Percentiles rank a stretch among this genome's conserved stretches.
Evolutionary conservation across 2,113 vertebrate genomes (phyloP).

Genomic region (Dromaius novaehollandiae): DNA sequence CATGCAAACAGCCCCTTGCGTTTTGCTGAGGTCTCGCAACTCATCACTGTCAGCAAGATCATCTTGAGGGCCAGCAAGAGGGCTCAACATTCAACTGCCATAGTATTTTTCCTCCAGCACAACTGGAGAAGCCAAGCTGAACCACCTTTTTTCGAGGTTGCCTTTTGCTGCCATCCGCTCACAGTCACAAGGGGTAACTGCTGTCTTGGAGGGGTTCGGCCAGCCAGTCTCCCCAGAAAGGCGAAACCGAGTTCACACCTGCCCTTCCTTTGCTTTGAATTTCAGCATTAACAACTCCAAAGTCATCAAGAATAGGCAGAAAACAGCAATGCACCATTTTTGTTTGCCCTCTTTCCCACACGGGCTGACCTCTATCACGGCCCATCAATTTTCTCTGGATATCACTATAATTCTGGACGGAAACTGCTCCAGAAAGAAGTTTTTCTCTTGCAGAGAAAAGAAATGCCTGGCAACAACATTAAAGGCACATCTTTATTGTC

Average conservation of each 20-base stretch:
- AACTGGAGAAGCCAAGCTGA: neutral
- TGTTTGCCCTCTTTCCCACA: neutral
- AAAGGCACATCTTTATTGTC: neutral
- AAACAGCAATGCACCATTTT: accelerated
- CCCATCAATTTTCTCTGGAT: neutral
- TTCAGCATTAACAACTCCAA: neutral
- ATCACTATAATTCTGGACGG: neutral
- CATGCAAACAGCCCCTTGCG: neutral
- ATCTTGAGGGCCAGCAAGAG: neutral
- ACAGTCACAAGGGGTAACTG: neutral
- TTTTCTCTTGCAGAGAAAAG: neutral
- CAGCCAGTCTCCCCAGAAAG: neutral
- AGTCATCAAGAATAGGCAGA: neutral
- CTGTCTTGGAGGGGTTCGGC: neutral
- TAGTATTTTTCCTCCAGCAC: neutral
- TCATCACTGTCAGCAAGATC: neutral
- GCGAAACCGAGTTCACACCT: neutral
- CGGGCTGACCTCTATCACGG: neutral
- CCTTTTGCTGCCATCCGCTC: neutral
- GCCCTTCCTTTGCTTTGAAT: neutral
- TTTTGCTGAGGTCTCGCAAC: neutral
- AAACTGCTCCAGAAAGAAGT: neutral
- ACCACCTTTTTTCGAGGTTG: neutral
- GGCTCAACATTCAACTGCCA: neutral
- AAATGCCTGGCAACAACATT: neutral